Conservation (phyloP, 2,888 invertebrate species). For the Panopea generosa region DNA sequence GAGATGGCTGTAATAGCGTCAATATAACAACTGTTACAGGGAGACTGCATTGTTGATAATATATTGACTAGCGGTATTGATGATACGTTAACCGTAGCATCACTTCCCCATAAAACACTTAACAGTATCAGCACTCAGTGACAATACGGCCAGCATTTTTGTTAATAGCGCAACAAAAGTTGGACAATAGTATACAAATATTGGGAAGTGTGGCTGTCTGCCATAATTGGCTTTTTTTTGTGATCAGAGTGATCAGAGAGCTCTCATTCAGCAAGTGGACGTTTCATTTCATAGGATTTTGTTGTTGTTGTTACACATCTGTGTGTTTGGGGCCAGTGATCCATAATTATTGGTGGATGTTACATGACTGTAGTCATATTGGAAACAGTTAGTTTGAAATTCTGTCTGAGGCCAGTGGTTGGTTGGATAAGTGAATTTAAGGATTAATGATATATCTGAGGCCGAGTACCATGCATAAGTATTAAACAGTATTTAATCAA, state of each 20-base stretch:
- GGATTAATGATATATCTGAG: no score
- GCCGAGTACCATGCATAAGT: conserved; percentile 11
- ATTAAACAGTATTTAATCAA: conserved; percentile 27
- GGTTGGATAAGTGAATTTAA: conserved; percentile 11
- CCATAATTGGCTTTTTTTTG: conserved; percentile 1
- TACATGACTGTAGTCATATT: conserved; percentile 20
- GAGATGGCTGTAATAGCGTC: no score
- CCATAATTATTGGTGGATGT: conserved; percentile 33
- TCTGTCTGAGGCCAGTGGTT: neutral
- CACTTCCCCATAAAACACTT: conserved; percentile 22
- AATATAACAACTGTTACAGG: conserved; percentile 10
- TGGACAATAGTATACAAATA: neutral
- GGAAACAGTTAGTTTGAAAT: no score
- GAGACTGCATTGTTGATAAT: neutral
- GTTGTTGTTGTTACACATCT: neutral
- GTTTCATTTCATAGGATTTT: no score
- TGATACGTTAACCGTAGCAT: conserved; percentile 18
- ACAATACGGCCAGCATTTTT: conserved; percentile 10
- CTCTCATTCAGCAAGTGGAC: no score
- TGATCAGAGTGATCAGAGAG: no score
- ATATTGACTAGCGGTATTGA: conserved; percentile 14
- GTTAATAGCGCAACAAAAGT: conserved; percentile 16
- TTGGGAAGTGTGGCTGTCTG: neutral
- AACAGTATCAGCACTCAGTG: conserved; percentile 4
- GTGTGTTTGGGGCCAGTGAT: no score